Evolutionary conservation across 2,888 invertebrate genomes (phyloP), one percentile per base, ranked within the genome.

Genomic region (Watsonalla cultraria): DNA sequence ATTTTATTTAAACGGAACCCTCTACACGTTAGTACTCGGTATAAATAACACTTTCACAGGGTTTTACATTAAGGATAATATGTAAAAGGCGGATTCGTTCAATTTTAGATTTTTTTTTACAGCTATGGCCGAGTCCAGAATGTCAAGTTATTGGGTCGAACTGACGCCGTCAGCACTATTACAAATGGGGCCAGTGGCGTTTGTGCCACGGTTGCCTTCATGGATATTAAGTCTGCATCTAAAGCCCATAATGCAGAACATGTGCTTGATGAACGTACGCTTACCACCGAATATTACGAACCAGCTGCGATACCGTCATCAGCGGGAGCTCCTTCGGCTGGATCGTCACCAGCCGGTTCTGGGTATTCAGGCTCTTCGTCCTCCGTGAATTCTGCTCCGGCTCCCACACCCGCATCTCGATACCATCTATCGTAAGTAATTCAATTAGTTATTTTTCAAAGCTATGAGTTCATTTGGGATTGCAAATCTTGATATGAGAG

Each of bases 121-220:
- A 97, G 97, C 93, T 97, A 97, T 97, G 97, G 97, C 93, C 97
- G 97, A 93, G 97, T 98, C 92, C 98, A 98, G 93, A 97, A 96
- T 94, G 97, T 97, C 93, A 97, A 97, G 92, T 93, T 97, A 91
- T 93, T 97, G 93, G 94, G 95, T 86, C 86, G 90, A 87, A 85
- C 84, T 81, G 92, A 91, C 82, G 90, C 82, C 85, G 84, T 87
- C 84, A 85, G 78, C 87, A 79, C 86, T 82, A 88, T 80, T 80
- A 86, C 92, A 77, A 89, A 84, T 76, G 88, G 86, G 76, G 84
- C 90, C 87, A 92, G 92, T 87, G 93, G 95, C 82, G 92, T 94
- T 86, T 95, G 96, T 92, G 96, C 96, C 88, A 96, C 96, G 84
- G 96, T 97, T 91, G 96, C 96, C 91, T 98, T 98, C 93, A 97